These are phyloP conservation scores for Orchesella cincta DNA, from an alignment of 1,140 invertebrate genomes.

Conservation along the genomic window DNA sequence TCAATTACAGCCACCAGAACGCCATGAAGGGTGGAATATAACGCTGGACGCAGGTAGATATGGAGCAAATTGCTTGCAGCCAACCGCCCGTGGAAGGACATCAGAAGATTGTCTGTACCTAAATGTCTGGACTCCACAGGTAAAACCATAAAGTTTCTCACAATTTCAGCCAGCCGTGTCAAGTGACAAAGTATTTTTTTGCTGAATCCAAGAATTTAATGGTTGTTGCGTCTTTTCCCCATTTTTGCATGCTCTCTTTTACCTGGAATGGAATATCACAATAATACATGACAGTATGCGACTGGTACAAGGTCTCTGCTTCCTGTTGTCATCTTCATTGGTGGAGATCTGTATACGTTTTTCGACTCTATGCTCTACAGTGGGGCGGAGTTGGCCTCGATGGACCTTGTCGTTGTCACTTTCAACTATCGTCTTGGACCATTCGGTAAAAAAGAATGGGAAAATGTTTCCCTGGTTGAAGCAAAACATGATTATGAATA, in stretches of 20 bases:
- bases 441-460: constrained; percentile 37
- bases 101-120: constrained; percentile 50
- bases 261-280: neutral
- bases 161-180: no score
- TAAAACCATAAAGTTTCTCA: neutral
- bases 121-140: constrained; percentile 51
- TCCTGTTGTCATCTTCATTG: constrained; percentile 50
- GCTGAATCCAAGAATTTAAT: no score
- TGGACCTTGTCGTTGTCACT: constrained; percentile 48
- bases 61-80: constrained; percentile 48
- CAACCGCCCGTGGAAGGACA: constrained; percentile 47
- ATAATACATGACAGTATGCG: constrained; percentile 39
- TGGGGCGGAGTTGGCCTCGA: constrained; percentile 48
- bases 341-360: constrained; percentile 50
- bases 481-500: no score
- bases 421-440: constrained; percentile 50
- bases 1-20: constrained; percentile 44
- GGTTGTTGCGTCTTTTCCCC: no score
- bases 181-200: no score
- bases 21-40: constrained; percentile 50
- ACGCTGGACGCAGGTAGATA: constrained; percentile 45
- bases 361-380: constrained; percentile 48
- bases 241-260: neutral
- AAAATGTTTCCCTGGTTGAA: no score
- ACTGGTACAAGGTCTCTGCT: constrained; percentile 37